Base-by-base conservation (phyloP, 2,113 vertebrate species). In the Leucopsar rothschildi region DNA sequence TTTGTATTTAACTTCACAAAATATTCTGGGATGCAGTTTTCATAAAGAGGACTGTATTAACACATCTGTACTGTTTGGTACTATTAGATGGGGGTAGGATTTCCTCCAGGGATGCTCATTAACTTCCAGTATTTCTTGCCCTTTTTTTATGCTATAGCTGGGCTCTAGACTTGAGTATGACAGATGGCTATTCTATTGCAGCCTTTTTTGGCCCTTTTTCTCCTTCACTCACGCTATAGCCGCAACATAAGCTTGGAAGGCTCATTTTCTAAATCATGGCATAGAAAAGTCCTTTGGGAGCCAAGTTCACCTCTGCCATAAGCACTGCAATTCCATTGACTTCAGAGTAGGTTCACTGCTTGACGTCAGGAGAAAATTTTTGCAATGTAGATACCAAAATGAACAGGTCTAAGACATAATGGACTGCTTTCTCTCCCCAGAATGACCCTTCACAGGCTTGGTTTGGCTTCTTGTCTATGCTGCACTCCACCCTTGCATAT, bases 1-100 rank as follows among this genome's bases (percentile, higher is more conserved):
- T 56, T 88, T 87, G 61, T 95, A 86, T 96, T 97, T 92, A 94
- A 87, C 86, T 82, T 82, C 73, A 77, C 44, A 90, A 86, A 89
- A 88, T 86, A 82, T 82, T 96, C 94, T 91, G 55, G 59, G 71
- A 90, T 89, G 68, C 86, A 79, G n/a, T 91, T 96, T 85, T 77
- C 63, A 81, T 6, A 24, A 80, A 94, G 82, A 64, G 6, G 22
- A 53, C 56, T 92, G 52, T 90, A 79, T 84, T 92, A 92, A 82
- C 88, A 82, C 65, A 86, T 92, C 59, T 81, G 66, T 80, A 90
- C 37, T 90, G 35, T 72, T 95, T 63, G 0, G 0, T 82, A 70
- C 44, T 72, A 44, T 87, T 70, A 68, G 77, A 70, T 39, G 47
- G n/a, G 68, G 24, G 28, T 45, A 77, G 40, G 47, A 61, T 68